Base-by-base conservation (phyloP, 2,888 invertebrate species). In the Aspidiotus rigidus region DNA sequence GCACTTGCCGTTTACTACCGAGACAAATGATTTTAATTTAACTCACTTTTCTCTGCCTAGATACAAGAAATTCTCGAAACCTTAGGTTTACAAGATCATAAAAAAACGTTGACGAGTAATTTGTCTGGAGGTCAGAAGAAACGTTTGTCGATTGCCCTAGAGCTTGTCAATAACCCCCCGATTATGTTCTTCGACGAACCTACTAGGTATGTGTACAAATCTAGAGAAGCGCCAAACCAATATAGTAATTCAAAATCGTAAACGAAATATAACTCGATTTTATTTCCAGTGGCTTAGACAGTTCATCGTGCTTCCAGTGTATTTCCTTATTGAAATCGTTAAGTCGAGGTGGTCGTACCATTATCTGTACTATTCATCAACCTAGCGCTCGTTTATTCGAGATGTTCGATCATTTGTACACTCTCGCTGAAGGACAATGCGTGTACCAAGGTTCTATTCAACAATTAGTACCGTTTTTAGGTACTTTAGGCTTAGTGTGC, bases 111-210 rank as follows among this genome's bases (percentile, higher is more conserved):
- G 85, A 93, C 94, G 15, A 87, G 87, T 72, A 92, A 93, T 77
- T 83, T 96, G 62, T 95, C 94, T 0, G 96, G 96, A 28, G 96
- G 96, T 1, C 95, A 96, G 78, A 90, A 94, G 79, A 96, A 96
- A 77, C 87, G 96, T 74, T 83, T 96, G 1, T 94, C 95, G 0
- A 96, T 96, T 72, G 96, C 95, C 16, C 80, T 94, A 73, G 96
- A 96, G 79, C 81, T 96, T 74, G 94, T 96, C 73, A 95, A 93
- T 81, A 96, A 96, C 79, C 96, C 96, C 10, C 95, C 96, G 0
- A 89, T 96, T 72, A 95, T 96, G 94, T 96, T 96, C 81, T 95
- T 96, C 78, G 96, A 96, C 78, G 96, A 96, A 79, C 96, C 96
- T 0, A 96, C 96, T 54, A 85, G 85, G 85, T 85, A 75, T 53